Percentiles rank a stretch among this genome's conserved stretches.
These are phyloP conservation scores for Pedetes capensis DNA, from an alignment of 2,113 vertebrate genomes.

Conservation along the genomic window DNA sequence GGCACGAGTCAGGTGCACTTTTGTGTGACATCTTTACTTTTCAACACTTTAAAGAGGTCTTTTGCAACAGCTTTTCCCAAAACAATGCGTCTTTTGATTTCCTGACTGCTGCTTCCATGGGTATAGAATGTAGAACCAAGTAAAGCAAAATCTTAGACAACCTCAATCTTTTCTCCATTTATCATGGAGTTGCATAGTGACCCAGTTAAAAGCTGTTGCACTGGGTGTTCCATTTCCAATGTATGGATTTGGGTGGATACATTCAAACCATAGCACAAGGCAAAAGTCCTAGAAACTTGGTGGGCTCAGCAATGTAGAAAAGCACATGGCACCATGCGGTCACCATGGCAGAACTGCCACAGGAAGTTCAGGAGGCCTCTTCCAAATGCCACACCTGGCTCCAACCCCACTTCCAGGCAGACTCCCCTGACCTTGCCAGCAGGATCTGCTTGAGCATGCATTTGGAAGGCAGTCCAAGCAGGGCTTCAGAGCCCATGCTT, in stretches of 20 bases:
- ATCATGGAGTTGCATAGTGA: too few relatives aligned
- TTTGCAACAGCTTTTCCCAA: too few relatives aligned
- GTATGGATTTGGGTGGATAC: neutral
- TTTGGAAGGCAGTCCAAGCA: neutral
- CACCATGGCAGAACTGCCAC: fast-evolving
- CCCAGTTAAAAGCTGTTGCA: too few relatives aligned
- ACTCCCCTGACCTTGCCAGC: neutral
- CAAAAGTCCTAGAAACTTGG: neutral
- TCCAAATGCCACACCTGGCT: neutral
- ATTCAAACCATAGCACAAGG: neutral
- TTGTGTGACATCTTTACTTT: too few relatives aligned
- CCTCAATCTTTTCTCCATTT: too few relatives aligned
- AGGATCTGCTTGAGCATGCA: neutral
- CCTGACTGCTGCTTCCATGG: too few relatives aligned
- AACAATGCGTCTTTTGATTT: too few relatives aligned
- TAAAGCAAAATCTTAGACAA: too few relatives aligned
- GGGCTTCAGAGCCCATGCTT: neutral
- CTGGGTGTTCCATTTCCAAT: neutral
- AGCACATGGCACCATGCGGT: neutral
- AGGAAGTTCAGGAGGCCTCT: neutral
- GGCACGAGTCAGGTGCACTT: too few relatives aligned
- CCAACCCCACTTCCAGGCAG: neutral
- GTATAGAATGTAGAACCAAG: too few relatives aligned
- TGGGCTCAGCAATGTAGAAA: neutral
- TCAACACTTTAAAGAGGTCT: too few relatives aligned